Evolutionary conservation across 2,888 invertebrate genomes (phyloP).

Genomic region (Drosophila macrospina): DNA sequence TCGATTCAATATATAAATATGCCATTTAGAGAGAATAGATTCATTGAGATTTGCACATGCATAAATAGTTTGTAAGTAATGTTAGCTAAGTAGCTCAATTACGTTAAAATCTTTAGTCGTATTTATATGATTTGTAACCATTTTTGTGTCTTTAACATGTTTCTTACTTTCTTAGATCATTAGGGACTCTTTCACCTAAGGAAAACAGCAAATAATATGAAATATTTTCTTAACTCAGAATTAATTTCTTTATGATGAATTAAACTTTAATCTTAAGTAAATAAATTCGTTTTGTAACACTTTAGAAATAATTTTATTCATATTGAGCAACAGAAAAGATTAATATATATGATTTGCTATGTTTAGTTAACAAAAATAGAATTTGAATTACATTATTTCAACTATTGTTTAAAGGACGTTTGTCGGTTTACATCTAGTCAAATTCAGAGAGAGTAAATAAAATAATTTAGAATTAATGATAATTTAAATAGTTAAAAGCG

Average conservation of each 20-base stretch:
- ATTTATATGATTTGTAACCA: conserved; percentile 69
- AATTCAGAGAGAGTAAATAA: background rate
- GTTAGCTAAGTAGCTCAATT: conserved; percentile 47
- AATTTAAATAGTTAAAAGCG: background rate
- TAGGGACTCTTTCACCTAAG: conserved; percentile 6
- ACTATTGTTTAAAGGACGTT: background rate
- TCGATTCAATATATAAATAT: conserved; percentile 34
- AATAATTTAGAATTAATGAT: background rate
- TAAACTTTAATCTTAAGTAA: background rate
- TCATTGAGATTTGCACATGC: conserved; percentile 40
- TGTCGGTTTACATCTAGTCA: conserved; percentile 1
- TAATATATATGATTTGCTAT: background rate
- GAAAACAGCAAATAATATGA: background rate
- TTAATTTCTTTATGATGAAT: background rate
- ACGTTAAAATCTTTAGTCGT: conserved; percentile 64
- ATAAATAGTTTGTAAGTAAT: conserved; percentile 32
- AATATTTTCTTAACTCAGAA: too few relatives aligned
- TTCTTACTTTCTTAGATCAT: conserved; percentile 32
- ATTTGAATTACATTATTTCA: background rate
- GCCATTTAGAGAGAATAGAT: conserved; percentile 30
- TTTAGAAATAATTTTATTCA: background rate
- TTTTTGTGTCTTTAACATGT: conserved; percentile 45
- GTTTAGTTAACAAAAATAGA: conserved; percentile 23
- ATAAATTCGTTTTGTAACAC: background rate
- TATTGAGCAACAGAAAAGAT: conserved; percentile 13